phyloP scores from a whole-genome alignment of 2,797 vertebrate genomes.

The Pantherophis alleghaniensis region DNA sequence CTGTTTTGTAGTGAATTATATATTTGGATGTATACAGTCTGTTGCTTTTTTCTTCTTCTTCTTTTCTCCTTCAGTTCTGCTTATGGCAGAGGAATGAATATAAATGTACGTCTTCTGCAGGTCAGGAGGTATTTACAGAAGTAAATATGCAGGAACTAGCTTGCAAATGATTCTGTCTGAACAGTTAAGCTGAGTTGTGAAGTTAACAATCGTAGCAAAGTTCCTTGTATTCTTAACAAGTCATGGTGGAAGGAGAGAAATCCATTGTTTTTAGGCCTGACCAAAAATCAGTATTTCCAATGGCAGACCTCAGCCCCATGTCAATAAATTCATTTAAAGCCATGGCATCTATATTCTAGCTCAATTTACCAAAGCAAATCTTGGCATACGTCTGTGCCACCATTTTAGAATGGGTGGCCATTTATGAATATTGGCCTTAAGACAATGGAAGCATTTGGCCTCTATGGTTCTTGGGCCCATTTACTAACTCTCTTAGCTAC shows the following conservation, averaged over 20 bases:
- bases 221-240: neutral
- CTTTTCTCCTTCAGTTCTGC: constrained; percentile 27
- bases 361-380: constrained; percentile 23
- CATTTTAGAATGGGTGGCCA: constrained; percentile 22
- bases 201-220: constrained; percentile 27
- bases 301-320: neutral
- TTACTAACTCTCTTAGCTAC: neutral
- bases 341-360: neutral
- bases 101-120: constrained; percentile 53
- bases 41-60: neutral
- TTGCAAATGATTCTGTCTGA: constrained; percentile 8
- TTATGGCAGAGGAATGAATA: constrained; percentile 31
- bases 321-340: neutral
- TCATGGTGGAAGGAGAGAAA: neutral
- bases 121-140: constrained; percentile 53
- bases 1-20: constrained; percentile 39
- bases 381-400: neutral
- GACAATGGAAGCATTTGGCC: constrained; percentile 5
- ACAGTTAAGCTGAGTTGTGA: constrained; percentile 20
- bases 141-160: constrained; percentile 47
- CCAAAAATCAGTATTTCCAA: constrained; percentile 32
- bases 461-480: neutral
- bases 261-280: constrained; percentile 14
- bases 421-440: constrained; percentile 12
- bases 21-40: constrained; percentile 32